Evolutionary conservation across 53 echinoderm and acorn worm genomes (phyloP).

Genomic region (Holothuria scabra): DNA sequence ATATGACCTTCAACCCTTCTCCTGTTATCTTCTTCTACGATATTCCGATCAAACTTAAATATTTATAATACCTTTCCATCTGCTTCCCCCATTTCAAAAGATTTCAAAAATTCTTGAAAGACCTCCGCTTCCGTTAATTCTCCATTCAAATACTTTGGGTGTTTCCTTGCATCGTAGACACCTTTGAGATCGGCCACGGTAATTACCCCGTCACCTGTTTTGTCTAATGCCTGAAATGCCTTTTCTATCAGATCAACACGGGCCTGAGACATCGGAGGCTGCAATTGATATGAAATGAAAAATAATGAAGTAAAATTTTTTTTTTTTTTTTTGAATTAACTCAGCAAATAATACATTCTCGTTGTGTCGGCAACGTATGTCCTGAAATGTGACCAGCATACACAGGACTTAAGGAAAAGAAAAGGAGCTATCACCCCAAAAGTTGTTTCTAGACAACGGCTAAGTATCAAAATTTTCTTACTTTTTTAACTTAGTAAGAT

Average conservation of each 20-base stretch:
- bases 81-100: constrained; percentile 64
- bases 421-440: too few species aligned
- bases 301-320: not conserved
- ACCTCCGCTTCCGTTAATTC: constrained; percentile 65
- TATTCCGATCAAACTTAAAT: too few species aligned
- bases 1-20: too few species aligned
- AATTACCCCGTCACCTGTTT: constrained; percentile 65
- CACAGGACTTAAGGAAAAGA: too few species aligned
- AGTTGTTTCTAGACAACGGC: too few species aligned
- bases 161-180: constrained; percentile 57
- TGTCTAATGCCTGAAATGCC: constrained; percentile 73
- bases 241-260: constrained; percentile 23
- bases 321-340: too few species aligned
- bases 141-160: constrained; percentile 71
- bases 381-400: too few species aligned
- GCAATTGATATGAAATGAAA: not conserved
- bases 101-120: constrained; percentile 65
- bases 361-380: too few species aligned
- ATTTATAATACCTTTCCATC: constrained; percentile 66
- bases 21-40: too few species aligned
- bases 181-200: constrained; percentile 67
- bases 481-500: too few species aligned
- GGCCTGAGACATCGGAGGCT: constrained; percentile 43
- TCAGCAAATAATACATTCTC: too few species aligned
- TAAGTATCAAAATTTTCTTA: too few species aligned